Evolutionary conservation across 2,888 invertebrate species (phyloP), one percentile per base, ranked within the genome.

Genomic region (Nebria salina): DNA sequence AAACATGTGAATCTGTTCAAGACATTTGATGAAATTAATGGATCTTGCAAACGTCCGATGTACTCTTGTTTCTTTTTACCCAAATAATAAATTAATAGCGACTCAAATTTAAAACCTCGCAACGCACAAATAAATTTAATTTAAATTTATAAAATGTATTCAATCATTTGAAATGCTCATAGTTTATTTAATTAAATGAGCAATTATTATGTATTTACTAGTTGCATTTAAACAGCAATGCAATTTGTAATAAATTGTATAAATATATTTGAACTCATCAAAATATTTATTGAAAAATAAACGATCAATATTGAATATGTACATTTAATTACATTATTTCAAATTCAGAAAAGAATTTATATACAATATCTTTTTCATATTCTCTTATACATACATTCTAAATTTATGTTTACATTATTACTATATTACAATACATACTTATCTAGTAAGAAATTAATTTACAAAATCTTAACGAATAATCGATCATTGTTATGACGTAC

Each of bases 11-110:
- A 43, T 78, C 78, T 78, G 74, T 78, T 73, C 43, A 42, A 74
- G 78, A 78, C 74, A 70, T 76, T 76, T 76, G 68, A 34, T 42
- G 42, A 66, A 78, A 78, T 78, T 78, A 78, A 78, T 78, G 77
- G 72, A 72, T 65, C 72, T 72, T 72, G 77, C 72, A 64, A 77
- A 77, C 72, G 64, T 65, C 65, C 73, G 34, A 41, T 41, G 15
- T 73, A 20, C 74, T 66, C 73, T 78, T 65, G 4, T 54, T 54
- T 54, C 13, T 54, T 13, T 54, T 11, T 13, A 54, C 54, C 1
- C 54, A 54, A 54, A 54, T 54, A 6, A 54, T 54, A 54, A 11
- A 54, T 54, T 54, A 54, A 11, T 54, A 54, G 8, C 11, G 8
- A 54, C 54, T 54, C 1, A 54, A 8, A 11, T 54, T 54, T 13